phyloP scores from a whole-genome alignment of 2,888 invertebrate species.

The Hyposoter dolosus region DNA sequence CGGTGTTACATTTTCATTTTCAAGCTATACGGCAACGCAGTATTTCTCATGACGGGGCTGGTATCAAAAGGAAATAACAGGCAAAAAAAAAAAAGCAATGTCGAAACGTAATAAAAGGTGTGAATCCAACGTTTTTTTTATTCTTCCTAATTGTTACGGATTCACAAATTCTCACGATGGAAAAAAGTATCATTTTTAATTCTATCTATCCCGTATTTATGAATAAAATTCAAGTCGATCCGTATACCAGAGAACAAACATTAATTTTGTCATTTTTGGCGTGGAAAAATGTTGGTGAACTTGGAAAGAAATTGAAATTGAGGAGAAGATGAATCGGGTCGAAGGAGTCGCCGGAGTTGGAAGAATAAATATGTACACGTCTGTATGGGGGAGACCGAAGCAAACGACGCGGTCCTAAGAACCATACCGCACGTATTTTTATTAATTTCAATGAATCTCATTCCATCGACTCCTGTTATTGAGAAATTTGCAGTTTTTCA shows the following conservation, averaged over 20 bases:
- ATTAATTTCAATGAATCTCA: not conserved
- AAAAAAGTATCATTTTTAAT: not conserved
- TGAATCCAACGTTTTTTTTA: not conserved
- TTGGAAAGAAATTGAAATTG: not conserved
- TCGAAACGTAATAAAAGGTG: constrained; percentile 51
- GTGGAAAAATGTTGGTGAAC: not conserved
- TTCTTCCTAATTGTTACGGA: not conserved
- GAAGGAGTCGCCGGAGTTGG: constrained; percentile 4
- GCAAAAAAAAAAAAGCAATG: constrained; percentile 2
- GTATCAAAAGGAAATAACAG: constrained; percentile 13
- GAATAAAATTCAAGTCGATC: not conserved
- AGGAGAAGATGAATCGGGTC: not conserved
- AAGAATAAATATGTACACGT: not conserved
- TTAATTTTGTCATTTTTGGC: not conserved
- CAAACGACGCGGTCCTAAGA: not conserved
- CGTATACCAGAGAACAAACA: not conserved
- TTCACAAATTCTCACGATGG: not conserved
- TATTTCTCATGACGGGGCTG: constrained; percentile 51
- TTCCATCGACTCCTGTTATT: not conserved
- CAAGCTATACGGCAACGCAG: constrained; percentile 42
- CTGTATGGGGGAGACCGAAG: not conserved
- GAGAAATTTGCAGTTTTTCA: not conserved
- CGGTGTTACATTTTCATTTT: constrained; percentile 70
- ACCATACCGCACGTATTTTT: not conserved
- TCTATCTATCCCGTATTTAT: not conserved